These are phyloP conservation scores for Odobenus rosmarus DNA, from an alignment of 2,113 vertebrate genomes.

Conservation along the genomic window DNA sequence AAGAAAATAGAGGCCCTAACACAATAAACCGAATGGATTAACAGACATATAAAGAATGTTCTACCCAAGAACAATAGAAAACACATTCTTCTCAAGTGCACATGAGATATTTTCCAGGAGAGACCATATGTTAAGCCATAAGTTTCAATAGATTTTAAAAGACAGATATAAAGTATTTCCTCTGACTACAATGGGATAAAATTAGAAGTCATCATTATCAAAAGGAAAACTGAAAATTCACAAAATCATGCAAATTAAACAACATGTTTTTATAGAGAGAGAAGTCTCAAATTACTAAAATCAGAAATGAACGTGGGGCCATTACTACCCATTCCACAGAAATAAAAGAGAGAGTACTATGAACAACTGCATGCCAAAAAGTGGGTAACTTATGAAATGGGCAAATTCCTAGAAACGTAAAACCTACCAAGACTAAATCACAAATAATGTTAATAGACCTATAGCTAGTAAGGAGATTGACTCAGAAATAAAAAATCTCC, in stretches of 20 bases:
- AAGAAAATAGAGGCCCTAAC: neutral
- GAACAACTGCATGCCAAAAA: neutral
- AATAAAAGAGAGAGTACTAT: neutral
- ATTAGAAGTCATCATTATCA: neutral
- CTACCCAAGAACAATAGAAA: neutral
- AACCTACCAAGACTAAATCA: neutral
- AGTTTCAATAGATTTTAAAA: neutral
- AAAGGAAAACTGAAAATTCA: conserved; percentile 1
- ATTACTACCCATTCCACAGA: neutral
- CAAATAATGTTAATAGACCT: neutral
- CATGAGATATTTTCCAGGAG: neutral
- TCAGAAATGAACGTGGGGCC: neutral
- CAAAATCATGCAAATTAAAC: neutral
- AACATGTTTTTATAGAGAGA: neutral
- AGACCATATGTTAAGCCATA: neutral
- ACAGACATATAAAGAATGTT: neutral
- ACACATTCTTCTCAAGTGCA: neutral
- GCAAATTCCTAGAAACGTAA: neutral
- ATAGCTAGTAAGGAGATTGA: neutral
- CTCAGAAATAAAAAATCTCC: neutral
- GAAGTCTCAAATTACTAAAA: neutral
- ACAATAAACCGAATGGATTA: neutral
- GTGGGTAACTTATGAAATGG: too few species aligned
- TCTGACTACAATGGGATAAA: neutral
- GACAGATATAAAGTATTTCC: neutral